Evolutionary conservation across 2,888 invertebrate genomes (phyloP).

Genomic region (Ethmia dodecea): DNA sequence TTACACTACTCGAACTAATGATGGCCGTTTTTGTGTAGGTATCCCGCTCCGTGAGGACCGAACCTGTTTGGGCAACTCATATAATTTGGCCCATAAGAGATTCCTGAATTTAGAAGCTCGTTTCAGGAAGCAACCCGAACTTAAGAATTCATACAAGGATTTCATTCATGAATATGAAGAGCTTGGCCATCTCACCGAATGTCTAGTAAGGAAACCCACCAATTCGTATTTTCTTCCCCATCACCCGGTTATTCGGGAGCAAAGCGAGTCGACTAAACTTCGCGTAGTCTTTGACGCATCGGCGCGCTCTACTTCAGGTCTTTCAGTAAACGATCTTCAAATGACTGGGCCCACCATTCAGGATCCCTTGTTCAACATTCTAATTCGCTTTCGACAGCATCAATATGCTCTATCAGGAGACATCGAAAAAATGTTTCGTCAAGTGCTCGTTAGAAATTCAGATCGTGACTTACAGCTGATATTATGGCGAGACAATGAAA

Average conservation of each 20-base stretch:
- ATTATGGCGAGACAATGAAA: background rate
- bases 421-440: background rate
- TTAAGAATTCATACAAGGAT: background rate
- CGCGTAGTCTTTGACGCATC: background rate
- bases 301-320: background rate
- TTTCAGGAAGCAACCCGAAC: background rate
- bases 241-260: background rate
- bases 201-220: background rate
- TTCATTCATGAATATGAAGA: slow-evolving; percentile 2
- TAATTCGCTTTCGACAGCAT: background rate
- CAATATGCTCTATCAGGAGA: background rate
- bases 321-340: background rate
- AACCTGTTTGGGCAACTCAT: too few relatives aligned
- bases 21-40: background rate
- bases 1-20: background rate
- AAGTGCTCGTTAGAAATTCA: background rate
- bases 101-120: slow-evolving; percentile 1
- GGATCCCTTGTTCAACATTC: background rate
- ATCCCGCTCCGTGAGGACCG: too few relatives aligned
- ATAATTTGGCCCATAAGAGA: background rate
- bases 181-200: background rate
- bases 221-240: background rate
- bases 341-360: background rate
- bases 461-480: background rate
- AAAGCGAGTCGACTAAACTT: background rate